These are phyloP conservation scores for Maconellicoccus hirsutus DNA, from an alignment of 1,140 invertebrate genomes.

Conservation along the genomic window DNA sequence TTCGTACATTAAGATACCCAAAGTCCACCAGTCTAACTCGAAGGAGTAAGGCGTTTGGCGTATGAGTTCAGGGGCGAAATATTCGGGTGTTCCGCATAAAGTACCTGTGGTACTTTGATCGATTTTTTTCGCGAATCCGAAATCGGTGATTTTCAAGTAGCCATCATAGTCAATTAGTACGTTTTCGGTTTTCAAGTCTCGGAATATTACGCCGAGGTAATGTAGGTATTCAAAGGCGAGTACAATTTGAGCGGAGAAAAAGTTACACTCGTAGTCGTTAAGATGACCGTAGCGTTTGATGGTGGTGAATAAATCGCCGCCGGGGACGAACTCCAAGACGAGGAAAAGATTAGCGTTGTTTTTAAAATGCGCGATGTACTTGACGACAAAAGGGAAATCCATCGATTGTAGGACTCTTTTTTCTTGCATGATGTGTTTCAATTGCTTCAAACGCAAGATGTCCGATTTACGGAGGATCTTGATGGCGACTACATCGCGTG, in stretches of 20 bases:
- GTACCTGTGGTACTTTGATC: slow-evolving; percentile 34
- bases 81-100: not conserved
- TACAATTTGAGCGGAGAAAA: slow-evolving; percentile 90
- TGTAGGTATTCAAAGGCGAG: slow-evolving; percentile 89
- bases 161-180: slow-evolving; percentile 80
- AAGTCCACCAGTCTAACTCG: slow-evolving; percentile 94
- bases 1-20: slow-evolving; percentile 76
- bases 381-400: not conserved
- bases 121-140: slow-evolving; percentile 92
- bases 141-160: slow-evolving; percentile 93
- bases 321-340: not conserved
- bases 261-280: slow-evolving; percentile 34
- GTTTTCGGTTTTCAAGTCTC: slow-evolving; percentile 84
- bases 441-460: not conserved
- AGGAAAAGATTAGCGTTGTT: not conserved
- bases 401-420: not conserved
- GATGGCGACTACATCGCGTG: not conserved
- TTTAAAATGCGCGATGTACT: not conserved
- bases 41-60: slow-evolving; percentile 77
- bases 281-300: slow-evolving; percentile 35
- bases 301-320: not conserved
- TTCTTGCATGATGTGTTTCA: not conserved
- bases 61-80: slow-evolving; percentile 13
- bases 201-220: slow-evolving; percentile 69
- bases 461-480: not conserved